Evolutionary conservation across 1,140 invertebrate genomes (phyloP).

Genomic region (Drosophila miranda): DNA sequence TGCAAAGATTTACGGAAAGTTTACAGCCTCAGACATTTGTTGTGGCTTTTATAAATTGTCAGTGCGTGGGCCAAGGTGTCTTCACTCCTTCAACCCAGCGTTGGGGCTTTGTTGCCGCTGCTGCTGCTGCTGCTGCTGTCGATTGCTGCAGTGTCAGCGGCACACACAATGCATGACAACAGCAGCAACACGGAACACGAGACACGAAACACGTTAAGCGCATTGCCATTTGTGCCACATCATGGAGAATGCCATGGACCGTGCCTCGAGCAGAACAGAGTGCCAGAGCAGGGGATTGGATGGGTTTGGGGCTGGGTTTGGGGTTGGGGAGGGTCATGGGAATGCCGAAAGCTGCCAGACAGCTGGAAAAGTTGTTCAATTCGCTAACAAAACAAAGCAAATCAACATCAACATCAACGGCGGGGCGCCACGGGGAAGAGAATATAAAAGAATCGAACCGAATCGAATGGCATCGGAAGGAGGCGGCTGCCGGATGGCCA

Average conservation of each 20-base stretch:
- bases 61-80: slow-evolving; percentile 72
- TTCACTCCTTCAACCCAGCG: slow-evolving; percentile 8
- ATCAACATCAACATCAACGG: neutral
- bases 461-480: neutral
- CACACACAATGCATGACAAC: slow-evolving; percentile 44
- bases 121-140: slow-evolving; percentile 9
- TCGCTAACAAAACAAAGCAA: slow-evolving; percentile 26
- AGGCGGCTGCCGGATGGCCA: neutral
- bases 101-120: slow-evolving; percentile 10
- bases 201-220: slow-evolving; percentile 72
- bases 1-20: slow-evolving; percentile 75
- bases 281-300: too few species aligned
- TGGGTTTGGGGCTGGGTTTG: neutral
- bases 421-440: neutral
- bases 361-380: slow-evolving; percentile 68
- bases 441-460: slow-evolving; percentile 13
- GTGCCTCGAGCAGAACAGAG: neutral
- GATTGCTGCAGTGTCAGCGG: slow-evolving; percentile 65
- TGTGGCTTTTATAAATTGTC: slow-evolving; percentile 79
- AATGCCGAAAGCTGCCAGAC: slow-evolving; percentile 61
- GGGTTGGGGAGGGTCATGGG: slow-evolving; percentile 33
- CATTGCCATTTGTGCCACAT: slow-evolving; percentile 78
- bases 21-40: slow-evolving; percentile 78
- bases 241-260: slow-evolving; percentile 55
- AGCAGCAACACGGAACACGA: slow-evolving; percentile 37